A percentile compares a stretch with the other conserved stretches of the same genome.
phyloP scores from a whole-genome alignment of 2,797 vertebrate genomes.

The Galaxias olidus region DNA sequence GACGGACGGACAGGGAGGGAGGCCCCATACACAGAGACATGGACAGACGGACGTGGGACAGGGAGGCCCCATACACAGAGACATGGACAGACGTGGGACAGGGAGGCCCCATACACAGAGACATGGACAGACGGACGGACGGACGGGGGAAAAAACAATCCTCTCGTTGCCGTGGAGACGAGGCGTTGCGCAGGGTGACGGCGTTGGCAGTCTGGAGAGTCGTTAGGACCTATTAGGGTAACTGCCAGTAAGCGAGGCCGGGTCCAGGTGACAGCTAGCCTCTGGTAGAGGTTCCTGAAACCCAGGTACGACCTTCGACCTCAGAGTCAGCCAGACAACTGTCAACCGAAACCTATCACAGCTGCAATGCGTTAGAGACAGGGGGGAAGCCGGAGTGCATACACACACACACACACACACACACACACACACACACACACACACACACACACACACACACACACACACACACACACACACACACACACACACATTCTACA shows the following conservation, averaged over 20 bases:
- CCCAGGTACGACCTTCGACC: no score
- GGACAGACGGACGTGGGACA: no score
- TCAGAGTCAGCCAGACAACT: background rate
- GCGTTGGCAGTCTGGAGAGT: slow-evolving; percentile 36
- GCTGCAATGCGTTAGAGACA: slow-evolving; percentile 44
- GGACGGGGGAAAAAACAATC: slow-evolving; percentile 12
- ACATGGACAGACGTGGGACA: no score
- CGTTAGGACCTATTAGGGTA: slow-evolving; percentile 55
- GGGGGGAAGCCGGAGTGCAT: slow-evolving; percentile 30
- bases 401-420: no score
- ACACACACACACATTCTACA: no score
- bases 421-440: slow-evolving; percentile 11
- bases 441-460: slow-evolving; percentile 23
- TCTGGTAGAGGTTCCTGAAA: slow-evolving; percentile 12
- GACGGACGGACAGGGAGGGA: no score
- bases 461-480: slow-evolving; percentile 12
- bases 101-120: no score
- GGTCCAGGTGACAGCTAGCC: slow-evolving; percentile 57
- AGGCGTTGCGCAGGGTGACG: slow-evolving; percentile 43
- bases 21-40: no score
- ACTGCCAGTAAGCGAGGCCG: slow-evolving; percentile 49
- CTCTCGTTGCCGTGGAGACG: slow-evolving; percentile 29
- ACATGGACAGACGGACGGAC: background rate
- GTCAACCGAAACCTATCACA: slow-evolving; percentile 54
- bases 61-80: no score